phyloP scores from a whole-genome alignment of 1,140 invertebrate species.

The Ips nitidus region DNA sequence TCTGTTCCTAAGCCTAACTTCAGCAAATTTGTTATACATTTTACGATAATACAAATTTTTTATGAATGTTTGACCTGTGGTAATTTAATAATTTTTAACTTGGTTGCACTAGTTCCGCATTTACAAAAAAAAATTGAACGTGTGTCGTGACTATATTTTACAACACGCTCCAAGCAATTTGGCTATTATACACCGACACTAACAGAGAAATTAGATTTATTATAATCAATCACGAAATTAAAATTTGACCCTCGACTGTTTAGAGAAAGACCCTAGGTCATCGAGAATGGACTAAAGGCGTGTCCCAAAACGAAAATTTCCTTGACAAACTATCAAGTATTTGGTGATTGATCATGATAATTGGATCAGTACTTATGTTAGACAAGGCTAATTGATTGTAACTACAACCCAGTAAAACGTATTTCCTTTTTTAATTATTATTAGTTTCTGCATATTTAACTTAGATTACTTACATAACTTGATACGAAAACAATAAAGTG shows the following conservation, averaged over 20 bases:
- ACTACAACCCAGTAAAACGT: neutral
- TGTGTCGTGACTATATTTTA: slow-evolving; percentile 1
- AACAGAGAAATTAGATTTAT: neutral
- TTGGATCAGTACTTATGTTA: slow-evolving; percentile 3
- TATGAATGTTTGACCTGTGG: neutral
- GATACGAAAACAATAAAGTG: too few relatives aligned
- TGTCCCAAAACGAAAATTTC: neutral
- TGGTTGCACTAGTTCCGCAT: neutral
- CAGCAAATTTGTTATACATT: neutral
- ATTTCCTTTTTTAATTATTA: too few relatives aligned
- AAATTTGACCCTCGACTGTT: slow-evolving; percentile 6
- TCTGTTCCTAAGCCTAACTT: neutral
- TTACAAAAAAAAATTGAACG: neutral
- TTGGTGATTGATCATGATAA: slow-evolving; percentile 14
- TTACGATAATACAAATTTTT: neutral
- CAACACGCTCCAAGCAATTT: neutral
- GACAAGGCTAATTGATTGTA: slow-evolving; percentile 8
- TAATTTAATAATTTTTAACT: too few relatives aligned
- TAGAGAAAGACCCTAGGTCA: slow-evolving; percentile 9
- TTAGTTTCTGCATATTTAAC: too few relatives aligned
- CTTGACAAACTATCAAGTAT: slow-evolving; percentile 2
- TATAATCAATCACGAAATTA: neutral
- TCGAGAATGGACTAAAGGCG: slow-evolving; percentile 4
- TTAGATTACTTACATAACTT: too few relatives aligned
- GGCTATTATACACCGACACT: neutral